phyloP scores from a whole-genome alignment of 2,797 vertebrate species.

The Diplodus puntazzo region DNA sequence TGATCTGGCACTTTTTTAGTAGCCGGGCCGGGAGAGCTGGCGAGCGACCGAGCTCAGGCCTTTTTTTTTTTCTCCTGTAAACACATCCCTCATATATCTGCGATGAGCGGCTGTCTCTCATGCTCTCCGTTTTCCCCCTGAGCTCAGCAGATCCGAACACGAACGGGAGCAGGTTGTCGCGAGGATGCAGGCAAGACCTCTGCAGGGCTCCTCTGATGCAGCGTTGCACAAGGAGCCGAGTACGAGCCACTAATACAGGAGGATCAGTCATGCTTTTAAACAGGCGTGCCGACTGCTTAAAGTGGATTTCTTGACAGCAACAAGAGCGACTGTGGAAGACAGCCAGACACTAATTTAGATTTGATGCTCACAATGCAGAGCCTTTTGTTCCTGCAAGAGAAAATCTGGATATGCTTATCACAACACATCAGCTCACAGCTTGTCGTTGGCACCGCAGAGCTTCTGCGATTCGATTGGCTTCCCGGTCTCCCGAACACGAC shows the following conservation, averaged over 20 bases:
- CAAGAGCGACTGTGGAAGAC: slow-evolving; percentile 42
- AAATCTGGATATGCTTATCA: slow-evolving; percentile 47
- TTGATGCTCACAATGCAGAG: slow-evolving; percentile 34
- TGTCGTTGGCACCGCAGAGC: slow-evolving; percentile 18
- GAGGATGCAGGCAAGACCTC: slow-evolving; percentile 13
- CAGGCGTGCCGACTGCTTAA: slow-evolving; percentile 37
- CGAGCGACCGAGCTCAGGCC: slow-evolving; percentile 24
- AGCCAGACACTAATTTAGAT: slow-evolving; percentile 48
- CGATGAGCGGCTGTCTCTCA: slow-evolving; percentile 70
- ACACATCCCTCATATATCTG: slow-evolving; percentile 47
- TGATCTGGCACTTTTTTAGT: slow-evolving; percentile 73
- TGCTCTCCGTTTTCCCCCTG: slow-evolving; percentile 16
- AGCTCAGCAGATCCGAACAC: slow-evolving; percentile 57
- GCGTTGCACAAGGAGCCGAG: slow-evolving; percentile 25
- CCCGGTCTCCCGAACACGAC: slow-evolving; percentile 35
- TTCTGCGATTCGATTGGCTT: slow-evolving; percentile 12
- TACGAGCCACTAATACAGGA: slow-evolving; percentile 27
- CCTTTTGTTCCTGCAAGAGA: slow-evolving; percentile 34
- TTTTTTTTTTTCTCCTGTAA: slow-evolving; percentile 31
- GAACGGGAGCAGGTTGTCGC: slow-evolving; percentile 30
- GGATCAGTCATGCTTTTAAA: slow-evolving; percentile 59
- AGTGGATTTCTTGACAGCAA: slow-evolving; percentile 54
- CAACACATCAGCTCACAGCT: slow-evolving; percentile 29
- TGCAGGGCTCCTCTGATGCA: slow-evolving; percentile 21
- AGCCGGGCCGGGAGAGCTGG: slow-evolving; percentile 42